Percentiles rank a stretch among this genome's conserved stretches.
These are phyloP conservation scores for Trachops cirrhosus DNA, from an alignment of 2,797 vertebrate genomes.

Conservation along the genomic window DNA sequence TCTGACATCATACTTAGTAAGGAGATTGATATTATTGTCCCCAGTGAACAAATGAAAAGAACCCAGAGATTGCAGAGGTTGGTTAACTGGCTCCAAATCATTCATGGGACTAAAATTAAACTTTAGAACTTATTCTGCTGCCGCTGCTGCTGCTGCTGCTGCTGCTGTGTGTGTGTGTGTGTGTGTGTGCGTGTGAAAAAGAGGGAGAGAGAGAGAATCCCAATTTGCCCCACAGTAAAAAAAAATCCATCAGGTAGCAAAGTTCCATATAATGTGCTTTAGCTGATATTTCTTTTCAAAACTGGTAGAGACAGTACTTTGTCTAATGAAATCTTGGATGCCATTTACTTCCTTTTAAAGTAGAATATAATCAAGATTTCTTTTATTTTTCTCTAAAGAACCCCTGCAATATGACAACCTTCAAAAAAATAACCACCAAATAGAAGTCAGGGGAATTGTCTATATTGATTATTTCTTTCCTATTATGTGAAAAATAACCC, in stretches of 20 bases:
- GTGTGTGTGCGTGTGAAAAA: too few relatives aligned
- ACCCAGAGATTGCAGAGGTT: neutral
- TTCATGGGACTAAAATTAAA: neutral
- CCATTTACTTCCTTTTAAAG: constrained; percentile 56
- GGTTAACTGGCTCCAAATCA: neutral
- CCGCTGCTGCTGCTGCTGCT: too few relatives aligned
- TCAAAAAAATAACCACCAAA: constrained; percentile 42
- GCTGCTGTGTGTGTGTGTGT: too few relatives aligned
- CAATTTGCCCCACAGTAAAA: neutral
- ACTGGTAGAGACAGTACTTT: neutral
- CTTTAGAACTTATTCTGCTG: neutral
- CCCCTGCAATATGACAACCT: neutral
- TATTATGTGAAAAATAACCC: neutral
- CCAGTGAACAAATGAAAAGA: neutral
- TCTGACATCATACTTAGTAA: neutral
- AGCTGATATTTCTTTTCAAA: constrained; percentile 40
- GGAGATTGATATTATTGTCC: too few relatives aligned
- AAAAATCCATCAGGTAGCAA: neutral
- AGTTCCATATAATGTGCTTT: neutral
- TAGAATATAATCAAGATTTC: neutral
- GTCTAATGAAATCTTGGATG: constrained; percentile 3
- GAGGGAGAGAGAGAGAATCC: neutral
- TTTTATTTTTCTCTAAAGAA: constrained; percentile 53
- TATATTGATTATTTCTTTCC: neutral
- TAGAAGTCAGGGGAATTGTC: neutral